A percentile compares a stretch with the other conserved stretches of the same genome.
Evolutionary conservation across 2,888 invertebrate genomes (phyloP).

Genomic region (Acronicta alni): DNA sequence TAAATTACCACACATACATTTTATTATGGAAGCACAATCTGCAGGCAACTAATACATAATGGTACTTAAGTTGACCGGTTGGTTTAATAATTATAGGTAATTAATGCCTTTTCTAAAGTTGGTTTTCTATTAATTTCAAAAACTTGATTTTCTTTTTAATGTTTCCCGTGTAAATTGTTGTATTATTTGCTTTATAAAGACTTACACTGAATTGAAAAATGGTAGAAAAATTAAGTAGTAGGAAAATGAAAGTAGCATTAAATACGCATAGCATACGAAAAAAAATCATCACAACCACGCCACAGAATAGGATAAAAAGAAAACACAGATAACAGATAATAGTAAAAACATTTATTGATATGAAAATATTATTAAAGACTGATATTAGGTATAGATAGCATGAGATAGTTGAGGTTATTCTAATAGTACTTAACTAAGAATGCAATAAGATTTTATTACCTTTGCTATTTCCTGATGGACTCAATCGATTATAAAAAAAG

Average conservation of each 20-base stretch:
- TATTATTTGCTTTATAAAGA: neutral
- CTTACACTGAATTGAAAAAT: neutral
- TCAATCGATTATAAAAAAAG: neutral
- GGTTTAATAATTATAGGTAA: too few relatives aligned
- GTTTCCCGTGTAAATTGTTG: too few relatives aligned
- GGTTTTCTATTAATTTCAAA: too few relatives aligned
- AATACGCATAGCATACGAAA: constrained; percentile 13
- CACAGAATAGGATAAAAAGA: constrained; percentile 51
- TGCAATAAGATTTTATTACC: neutral
- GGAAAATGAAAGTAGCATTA: constrained; percentile 1
- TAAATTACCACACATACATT: too few relatives aligned
- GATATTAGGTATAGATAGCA: constrained; percentile 10
- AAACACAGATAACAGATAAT: constrained; percentile 53
- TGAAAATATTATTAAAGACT: constrained; percentile 28
- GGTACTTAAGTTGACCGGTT: too few relatives aligned
- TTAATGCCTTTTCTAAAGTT: too few relatives aligned
- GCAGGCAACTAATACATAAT: too few relatives aligned
- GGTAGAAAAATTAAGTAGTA: neutral
- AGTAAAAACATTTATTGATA: constrained; percentile 51
- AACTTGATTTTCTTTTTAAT: too few relatives aligned
- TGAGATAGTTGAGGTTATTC: constrained; percentile 20
- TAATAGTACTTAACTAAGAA: constrained; percentile 23
- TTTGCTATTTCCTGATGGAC: neutral
- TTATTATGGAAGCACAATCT: too few relatives aligned
- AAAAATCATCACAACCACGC: constrained; percentile 32